A percentile compares a stretch with the other conserved stretches of the same genome.
phyloP scores from a whole-genome alignment of 2,797 vertebrate genomes.

The Schizopygopsis pylzovi region DNA sequence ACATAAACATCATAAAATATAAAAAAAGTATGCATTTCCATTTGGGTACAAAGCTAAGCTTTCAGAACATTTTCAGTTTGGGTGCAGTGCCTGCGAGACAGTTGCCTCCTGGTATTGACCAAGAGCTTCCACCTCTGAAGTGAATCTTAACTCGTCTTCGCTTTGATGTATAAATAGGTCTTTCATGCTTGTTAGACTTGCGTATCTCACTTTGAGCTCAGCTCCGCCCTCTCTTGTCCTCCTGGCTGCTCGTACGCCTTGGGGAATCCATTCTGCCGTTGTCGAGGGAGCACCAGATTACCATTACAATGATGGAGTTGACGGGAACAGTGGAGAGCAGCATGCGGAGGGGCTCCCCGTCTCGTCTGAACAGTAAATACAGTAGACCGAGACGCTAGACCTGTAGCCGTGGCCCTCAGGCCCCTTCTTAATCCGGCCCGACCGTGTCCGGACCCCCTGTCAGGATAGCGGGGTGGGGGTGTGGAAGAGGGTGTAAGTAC shows the following conservation, averaged over 20 bases:
- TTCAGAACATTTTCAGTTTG: conserved; percentile 30
- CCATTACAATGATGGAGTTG: conserved; percentile 54
- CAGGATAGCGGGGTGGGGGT: conserved; percentile 58
- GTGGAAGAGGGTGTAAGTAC: conserved; percentile 58
- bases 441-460: conserved; percentile 53
- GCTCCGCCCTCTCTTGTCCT: conserved; percentile 40
- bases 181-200: conserved; percentile 58
- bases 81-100: neutral
- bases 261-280: conserved; percentile 48
- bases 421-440: conserved; percentile 52
- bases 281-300: conserved; percentile 53
- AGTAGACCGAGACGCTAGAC: conserved; percentile 46
- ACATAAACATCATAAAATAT: conserved; percentile 28
- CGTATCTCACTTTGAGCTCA: conserved; percentile 47
- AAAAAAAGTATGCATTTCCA: neutral
- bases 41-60: conserved; percentile 9
- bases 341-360: conserved; percentile 29
- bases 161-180: conserved; percentile 61
- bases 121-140: conserved; percentile 44
- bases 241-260: conserved; percentile 45
- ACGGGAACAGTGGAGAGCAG: conserved; percentile 35
- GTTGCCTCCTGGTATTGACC: conserved; percentile 25
- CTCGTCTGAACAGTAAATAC: conserved; percentile 57
- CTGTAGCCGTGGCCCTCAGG: conserved; percentile 47
- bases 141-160: conserved; percentile 48